These are phyloP conservation scores for Phoxinus phoxinus DNA, from an alignment of 2,113 vertebrate genomes.

Conservation along the genomic window DNA sequence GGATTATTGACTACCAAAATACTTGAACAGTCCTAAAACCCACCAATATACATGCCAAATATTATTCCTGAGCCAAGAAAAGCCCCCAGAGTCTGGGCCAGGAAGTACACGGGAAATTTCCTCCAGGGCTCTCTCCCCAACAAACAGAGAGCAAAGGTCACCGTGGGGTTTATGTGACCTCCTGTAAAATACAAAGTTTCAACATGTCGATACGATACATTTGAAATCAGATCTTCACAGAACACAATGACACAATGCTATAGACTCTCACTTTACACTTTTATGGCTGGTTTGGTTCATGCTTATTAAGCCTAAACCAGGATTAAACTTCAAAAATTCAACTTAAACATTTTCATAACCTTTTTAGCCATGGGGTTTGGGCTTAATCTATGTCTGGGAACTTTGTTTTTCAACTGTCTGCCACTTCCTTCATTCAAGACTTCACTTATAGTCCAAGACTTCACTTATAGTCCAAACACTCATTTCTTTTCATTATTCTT, in stretches of 20 bases:
- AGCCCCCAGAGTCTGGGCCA: constrained; percentile 82
- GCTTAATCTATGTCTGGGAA: constrained; percentile 28
- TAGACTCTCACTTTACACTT: not conserved
- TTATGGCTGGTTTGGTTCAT: constrained; percentile 43
- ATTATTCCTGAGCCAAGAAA: constrained; percentile 86
- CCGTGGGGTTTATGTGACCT: constrained; percentile 87
- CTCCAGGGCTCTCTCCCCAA: constrained; percentile 78
- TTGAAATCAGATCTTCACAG: not conserved
- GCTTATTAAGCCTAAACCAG: not conserved
- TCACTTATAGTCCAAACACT: not conserved
- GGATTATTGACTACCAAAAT: not conserved
- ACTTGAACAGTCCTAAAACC: constrained; percentile 53
- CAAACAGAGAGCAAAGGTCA: constrained; percentile 87
- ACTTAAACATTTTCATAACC: constrained; percentile 18
- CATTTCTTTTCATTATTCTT: not conserved
- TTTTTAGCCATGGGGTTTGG: constrained; percentile 8
- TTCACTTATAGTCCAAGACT: not conserved
- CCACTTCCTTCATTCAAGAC: not conserved
- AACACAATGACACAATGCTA: not conserved
- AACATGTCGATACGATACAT: not conserved
- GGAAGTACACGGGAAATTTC: constrained; percentile 79
- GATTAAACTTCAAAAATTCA: not conserved
- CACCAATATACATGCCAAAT: constrained; percentile 85
- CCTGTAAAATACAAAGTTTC: constrained; percentile 68
- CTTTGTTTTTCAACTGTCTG: not conserved